Base-by-base conservation (phyloP, 2,113 vertebrate species). In the Elephas maximus region DNA sequence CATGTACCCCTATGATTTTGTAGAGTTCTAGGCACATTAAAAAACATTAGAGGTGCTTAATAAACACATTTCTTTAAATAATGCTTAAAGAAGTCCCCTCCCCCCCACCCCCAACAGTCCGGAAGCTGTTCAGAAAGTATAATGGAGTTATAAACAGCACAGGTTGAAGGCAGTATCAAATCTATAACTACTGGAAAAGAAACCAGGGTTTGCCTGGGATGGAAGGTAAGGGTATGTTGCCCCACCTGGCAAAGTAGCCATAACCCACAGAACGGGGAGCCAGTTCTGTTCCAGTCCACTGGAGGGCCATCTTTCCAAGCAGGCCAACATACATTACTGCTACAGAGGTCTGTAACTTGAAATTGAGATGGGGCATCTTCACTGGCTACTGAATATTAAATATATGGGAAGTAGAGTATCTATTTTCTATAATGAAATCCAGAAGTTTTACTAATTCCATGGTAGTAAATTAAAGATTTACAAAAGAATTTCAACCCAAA, bases 361-460 rank as follows among this genome's bases (percentile, higher is more conserved):
- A 85, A 65, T n/a, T n/a, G 21, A 79, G 33, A 63, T 23, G 14
- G 3, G 63, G 7, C 57, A 63, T 60, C 88, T 81, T 69, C 69
- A 76, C 8, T 76, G 23, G 71, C 24, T 82, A 48, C 6, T 51
- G 26, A 95, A 60, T 62, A 83, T 30, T n/a, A 91, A 88, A 73
- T 65, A 73, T 41, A 45, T 81, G 15, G 2, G 76, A 6, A 83
- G 18, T 14, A 65, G 12, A 90, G 63, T 83, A 33, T 85, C 63
- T 85, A 33, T 82, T 44, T 86, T 69, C n/a, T 51, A 53, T 74
- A 82, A 82, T 28, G 33, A 79, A 96, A 95, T n/a, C 21, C 28
- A 92, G 7, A 44, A 51, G 10, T 88, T 84, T 18, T 74, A 45
- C 48, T 41, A 88, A 84, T 71, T 89, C 86, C 30, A 82, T 28